Percentiles rank a stretch among this genome's conserved stretches.
phyloP scores from a whole-genome alignment of 2,888 invertebrate genomes.

The Idaea biselata region DNA sequence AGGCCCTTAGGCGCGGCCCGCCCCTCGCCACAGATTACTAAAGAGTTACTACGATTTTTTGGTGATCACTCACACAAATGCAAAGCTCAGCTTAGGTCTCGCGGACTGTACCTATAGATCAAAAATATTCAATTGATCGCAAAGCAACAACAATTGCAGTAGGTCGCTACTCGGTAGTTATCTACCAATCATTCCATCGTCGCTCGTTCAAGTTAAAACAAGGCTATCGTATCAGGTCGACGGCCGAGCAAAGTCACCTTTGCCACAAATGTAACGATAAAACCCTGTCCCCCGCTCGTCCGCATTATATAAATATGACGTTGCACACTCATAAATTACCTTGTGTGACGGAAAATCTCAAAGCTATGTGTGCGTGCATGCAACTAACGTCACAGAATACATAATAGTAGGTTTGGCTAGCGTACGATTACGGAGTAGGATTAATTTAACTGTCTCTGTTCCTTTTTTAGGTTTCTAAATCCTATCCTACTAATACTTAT shows the following conservation, averaged over 20 bases:
- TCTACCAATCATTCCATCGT: not conserved
- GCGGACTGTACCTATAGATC: too few species aligned
- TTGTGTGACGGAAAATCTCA: slow-evolving; percentile 11
- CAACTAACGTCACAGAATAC: not conserved
- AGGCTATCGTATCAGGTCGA: slow-evolving; percentile 50
- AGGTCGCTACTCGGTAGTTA: not conserved
- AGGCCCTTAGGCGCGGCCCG: too few species aligned
- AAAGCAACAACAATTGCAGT: not conserved
- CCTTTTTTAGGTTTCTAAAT: too few species aligned
- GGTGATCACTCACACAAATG: too few species aligned
- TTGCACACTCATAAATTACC: slow-evolving; percentile 7
- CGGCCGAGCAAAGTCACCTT: slow-evolving; percentile 73
- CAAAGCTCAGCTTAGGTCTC: too few species aligned
- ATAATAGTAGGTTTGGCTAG: too few species aligned
- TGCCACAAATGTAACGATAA: slow-evolving; percentile 53
- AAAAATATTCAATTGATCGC: not conserved
- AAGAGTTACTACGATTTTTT: too few species aligned
- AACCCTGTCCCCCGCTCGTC: slow-evolving; percentile 34
- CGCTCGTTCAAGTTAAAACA: slow-evolving; percentile 34
- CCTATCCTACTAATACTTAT: too few species aligned
- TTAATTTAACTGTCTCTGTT: too few species aligned
- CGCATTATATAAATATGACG: slow-evolving; percentile 13
- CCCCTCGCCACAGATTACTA: too few species aligned
- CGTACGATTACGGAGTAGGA: too few species aligned
- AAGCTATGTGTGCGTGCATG: slow-evolving; percentile 11